Evolutionary conservation across 2,888 invertebrate species (phyloP).

Genomic region (Patella ulyssiponensis): DNA sequence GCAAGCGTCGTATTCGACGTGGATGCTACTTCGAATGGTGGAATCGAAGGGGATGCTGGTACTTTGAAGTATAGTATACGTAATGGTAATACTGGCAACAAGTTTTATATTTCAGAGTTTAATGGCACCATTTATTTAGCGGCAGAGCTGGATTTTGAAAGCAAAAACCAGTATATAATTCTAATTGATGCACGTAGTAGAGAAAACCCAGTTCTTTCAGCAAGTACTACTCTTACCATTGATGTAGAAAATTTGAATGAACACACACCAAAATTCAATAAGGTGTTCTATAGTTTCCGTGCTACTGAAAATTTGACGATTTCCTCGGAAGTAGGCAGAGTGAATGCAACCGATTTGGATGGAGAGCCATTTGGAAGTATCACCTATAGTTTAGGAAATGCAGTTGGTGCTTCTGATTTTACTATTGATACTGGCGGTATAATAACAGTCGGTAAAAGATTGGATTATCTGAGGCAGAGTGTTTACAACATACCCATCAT

Average conservation of each 20-base stretch:
- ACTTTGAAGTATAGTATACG: constrained; percentile 42
- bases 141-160: constrained; percentile 45
- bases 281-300: constrained; percentile 33
- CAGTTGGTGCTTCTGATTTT: constrained; percentile 30
- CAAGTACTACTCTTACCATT: constrained; percentile 41
- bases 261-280: constrained; percentile 44
- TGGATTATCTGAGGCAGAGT: constrained; percentile 87
- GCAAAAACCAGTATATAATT: constrained; percentile 32
- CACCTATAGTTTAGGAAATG: background rate
- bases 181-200: constrained; percentile 43
- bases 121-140: constrained; percentile 48
- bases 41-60: constrained; percentile 39
- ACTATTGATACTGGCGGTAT: constrained; percentile 86
- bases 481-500: constrained; percentile 87
- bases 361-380: background rate
- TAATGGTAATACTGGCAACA: constrained; percentile 39
- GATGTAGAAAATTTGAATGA: constrained; percentile 55
- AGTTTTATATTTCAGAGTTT: constrained; percentile 40
- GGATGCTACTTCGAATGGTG: constrained; percentile 47
- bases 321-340: constrained; percentile 32
- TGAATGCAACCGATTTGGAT: constrained; percentile 49
- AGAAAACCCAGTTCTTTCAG: constrained; percentile 34
- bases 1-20: constrained; percentile 43
- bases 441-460: constrained; percentile 85
- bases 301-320: constrained; percentile 39